Conservation (phyloP, 2,797 vertebrate genomes). For the Coregonus sp. region DNA sequence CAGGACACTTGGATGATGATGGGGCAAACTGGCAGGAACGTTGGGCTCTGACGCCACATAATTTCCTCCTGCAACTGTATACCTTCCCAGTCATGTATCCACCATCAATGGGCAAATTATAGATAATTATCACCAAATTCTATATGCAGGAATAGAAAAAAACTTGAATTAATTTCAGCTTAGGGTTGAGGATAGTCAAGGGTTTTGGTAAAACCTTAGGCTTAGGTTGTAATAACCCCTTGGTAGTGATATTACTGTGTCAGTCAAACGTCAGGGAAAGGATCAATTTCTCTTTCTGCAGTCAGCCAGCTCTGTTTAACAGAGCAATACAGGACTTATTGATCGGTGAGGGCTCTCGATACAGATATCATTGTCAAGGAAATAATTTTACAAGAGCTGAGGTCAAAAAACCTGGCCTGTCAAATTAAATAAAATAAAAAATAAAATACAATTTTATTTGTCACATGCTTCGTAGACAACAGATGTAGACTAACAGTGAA, state of each 20-base stretch:
- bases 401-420: conserved; percentile 24
- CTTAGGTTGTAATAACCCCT: conserved; percentile 58
- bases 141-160: neutral
- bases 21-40: conserved; percentile 15
- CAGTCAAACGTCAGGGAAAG: neutral
- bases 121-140: neutral
- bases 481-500: too few relatives aligned
- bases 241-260: conserved; percentile 9
- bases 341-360: conserved; percentile 42
- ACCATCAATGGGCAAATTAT: neutral
- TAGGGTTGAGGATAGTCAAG: conserved; percentile 34
- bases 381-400: conserved; percentile 40
- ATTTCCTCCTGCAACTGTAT: neutral
- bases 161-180: neutral
- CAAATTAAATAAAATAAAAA: neutral
- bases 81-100: neutral
- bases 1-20: conserved; percentile 37
- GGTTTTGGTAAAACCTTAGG: conserved; percentile 22
- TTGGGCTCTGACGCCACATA: conserved; percentile 9
- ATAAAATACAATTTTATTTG: too few relatives aligned
- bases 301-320: conserved; percentile 38
- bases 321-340: conserved; percentile 49
- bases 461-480: too few relatives aligned
- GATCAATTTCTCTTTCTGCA: conserved; percentile 49
- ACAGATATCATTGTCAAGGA: conserved; percentile 56